phyloP scores from a whole-genome alignment of 2,113 vertebrate species.

The Agelaius phoeniceus region DNA sequence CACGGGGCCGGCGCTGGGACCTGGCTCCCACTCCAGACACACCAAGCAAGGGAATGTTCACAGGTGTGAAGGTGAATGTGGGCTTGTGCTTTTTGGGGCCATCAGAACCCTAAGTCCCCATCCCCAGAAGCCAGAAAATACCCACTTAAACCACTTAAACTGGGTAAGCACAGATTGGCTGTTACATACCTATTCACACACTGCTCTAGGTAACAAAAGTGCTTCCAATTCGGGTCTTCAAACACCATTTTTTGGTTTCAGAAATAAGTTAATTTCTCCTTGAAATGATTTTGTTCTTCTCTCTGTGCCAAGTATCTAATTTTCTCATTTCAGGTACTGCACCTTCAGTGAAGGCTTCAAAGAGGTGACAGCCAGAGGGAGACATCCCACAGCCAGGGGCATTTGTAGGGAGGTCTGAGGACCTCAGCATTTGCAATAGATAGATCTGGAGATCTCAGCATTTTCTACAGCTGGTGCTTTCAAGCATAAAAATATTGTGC shows the following conservation, averaged over 20 bases:
- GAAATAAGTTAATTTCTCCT: not conserved
- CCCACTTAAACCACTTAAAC: not conserved
- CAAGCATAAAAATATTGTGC: not conserved
- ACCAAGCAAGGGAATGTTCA: fast-evolving
- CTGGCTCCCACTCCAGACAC: not conserved
- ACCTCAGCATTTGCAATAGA: not conserved
- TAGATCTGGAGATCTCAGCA: not conserved
- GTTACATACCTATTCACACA: not conserved
- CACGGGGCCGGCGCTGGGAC: fast-evolving
- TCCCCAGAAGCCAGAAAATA: not conserved
- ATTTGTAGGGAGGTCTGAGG: not conserved
- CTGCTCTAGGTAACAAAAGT: not conserved
- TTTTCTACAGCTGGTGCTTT: not conserved
- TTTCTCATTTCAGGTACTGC: not conserved
- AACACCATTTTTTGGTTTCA: not conserved
- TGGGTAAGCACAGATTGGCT: fast-evolving
- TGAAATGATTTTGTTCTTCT: not conserved
- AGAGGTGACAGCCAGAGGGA: not conserved
- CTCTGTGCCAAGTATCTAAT: not conserved
- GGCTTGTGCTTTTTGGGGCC: not conserved
- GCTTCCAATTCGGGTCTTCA: not conserved
- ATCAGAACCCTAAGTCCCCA: not conserved
- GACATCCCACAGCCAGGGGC: fast-evolving
- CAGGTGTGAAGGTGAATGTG: not conserved
- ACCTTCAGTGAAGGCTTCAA: not conserved